Evolutionary conservation across 1,140 invertebrate species (phyloP).

Genomic region (Olivierus martensii): DNA sequence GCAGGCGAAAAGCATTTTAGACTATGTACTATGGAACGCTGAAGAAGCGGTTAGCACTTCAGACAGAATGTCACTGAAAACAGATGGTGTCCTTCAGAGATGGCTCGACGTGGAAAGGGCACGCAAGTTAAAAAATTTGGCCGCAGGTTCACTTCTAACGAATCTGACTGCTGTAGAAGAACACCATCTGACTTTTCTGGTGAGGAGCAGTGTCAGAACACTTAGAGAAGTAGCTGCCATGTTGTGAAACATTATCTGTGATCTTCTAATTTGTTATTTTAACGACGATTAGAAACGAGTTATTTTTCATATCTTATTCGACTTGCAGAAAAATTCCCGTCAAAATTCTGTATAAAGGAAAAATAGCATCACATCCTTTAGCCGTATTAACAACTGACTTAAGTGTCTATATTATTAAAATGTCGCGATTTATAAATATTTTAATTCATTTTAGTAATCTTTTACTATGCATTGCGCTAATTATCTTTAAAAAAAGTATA

Average conservation of each 20-base stretch:
- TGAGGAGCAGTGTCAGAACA: conserved; percentile 10
- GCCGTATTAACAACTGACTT: too few species aligned
- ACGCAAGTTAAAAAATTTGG: conserved; percentile 5
- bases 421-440: too few species aligned
- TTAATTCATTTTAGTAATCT: too few species aligned
- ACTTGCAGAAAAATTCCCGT: background rate
- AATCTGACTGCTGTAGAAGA: conserved; percentile 10
- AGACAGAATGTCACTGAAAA: background rate
- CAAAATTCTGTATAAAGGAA: too few species aligned
- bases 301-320: background rate
- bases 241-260: conserved; percentile 1
- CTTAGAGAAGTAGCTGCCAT: conserved; percentile 5
- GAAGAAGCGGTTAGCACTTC: background rate
- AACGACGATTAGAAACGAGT: background rate
- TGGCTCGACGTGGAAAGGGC: conserved; percentile 14
- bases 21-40: conserved; percentile 72
- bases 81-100: conserved; percentile 6
- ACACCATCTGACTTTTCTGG: conserved; percentile 7
- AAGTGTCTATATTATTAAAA: too few species aligned
- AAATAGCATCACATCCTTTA: too few species aligned
- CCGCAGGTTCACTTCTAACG: background rate
- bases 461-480: too few species aligned
- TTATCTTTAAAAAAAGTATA: too few species aligned
- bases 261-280: background rate
- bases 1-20: conserved; percentile 53